A percentile compares a stretch with the other conserved stretches of the same genome.
Evolutionary conservation across 2,113 vertebrate genomes (phyloP).

Genomic region (Cinclus mexicanus): DNA sequence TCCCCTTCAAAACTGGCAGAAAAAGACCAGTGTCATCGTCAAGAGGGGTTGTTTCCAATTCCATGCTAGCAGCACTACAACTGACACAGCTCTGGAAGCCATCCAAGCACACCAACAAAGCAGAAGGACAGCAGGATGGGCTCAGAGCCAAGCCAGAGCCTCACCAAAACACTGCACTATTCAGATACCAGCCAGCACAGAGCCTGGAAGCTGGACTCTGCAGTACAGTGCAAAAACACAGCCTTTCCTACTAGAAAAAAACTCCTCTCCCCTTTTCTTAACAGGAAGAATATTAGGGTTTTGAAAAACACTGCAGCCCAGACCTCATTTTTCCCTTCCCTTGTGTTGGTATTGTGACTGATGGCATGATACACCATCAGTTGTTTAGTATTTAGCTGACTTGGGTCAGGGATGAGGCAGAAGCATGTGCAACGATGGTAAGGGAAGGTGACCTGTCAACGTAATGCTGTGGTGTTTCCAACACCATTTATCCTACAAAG

Average conservation of each 20-base stretch:
- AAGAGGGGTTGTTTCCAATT: background rate
- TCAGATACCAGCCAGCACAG: background rate
- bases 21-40: background rate
- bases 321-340: background rate
- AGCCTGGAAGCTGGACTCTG: background rate
- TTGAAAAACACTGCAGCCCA: background rate
- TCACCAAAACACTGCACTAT: slow-evolving; percentile 1
- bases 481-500: background rate
- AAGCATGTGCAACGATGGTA: background rate
- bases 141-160: background rate
- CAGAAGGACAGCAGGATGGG: background rate
- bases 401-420: background rate
- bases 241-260: background rate
- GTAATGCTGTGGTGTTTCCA: background rate
- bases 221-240: background rate
- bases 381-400: background rate
- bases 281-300: background rate
- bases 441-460: background rate
- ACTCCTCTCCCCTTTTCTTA: background rate
- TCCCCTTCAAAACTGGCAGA: background rate
- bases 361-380: background rate
- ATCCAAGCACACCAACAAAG: background rate
- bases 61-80: background rate
- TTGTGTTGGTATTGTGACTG: background rate
- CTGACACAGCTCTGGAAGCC: background rate